Evolutionary conservation across 2,797 vertebrate species (phyloP), one percentile per base, ranked within the genome.

Genomic region (Tragelaphus oryx): DNA sequence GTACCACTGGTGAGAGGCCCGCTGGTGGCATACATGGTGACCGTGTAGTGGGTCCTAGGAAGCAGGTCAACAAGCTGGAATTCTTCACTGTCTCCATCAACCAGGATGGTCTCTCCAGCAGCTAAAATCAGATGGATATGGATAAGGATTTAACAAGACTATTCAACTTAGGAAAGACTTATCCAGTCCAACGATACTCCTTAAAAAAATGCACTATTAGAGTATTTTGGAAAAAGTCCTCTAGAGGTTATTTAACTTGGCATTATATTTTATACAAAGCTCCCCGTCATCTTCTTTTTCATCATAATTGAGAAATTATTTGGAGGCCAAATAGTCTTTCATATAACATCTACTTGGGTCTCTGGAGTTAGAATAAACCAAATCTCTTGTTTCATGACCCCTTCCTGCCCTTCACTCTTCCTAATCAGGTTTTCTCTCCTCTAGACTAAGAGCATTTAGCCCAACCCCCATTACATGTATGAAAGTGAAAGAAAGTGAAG

Each of bases 71-170:
- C 99, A 79, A 99, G 98, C 98, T 99, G 99, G 96, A 99, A 99
- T 96, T 99, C 99, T 96, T 99, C 99, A 89, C 97, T 99, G 97
- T 96, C 98, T 71, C 99, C 99, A 75, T 99, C 99, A 96, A 99
- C 99, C 0, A 99, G 98, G 97, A 99, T 99, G 41, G 99, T 99
- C 96, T 99, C 99, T 71, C 99, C 99, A n/a, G 99, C 98, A 96
- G 98, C 99, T 99, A 97, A 90, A 96, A 97, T 50, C 18, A 88
- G 59, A 95, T 76, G 89, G n/a, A 83, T 7, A 60, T 44, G 65
- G 71, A 3, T 87, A 33, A 95, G 59, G 20, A 17, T 0, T 37
- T 71, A 90, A 52, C 33, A 10, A 50, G 85, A 22, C 44, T 76
- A 90, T 54, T n/a, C 5, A n/a, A 13, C 12, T 68, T 85, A 12